Base-by-base conservation (phyloP, 2,113 vertebrate species). In the Physeter macrocephalus region DNA sequence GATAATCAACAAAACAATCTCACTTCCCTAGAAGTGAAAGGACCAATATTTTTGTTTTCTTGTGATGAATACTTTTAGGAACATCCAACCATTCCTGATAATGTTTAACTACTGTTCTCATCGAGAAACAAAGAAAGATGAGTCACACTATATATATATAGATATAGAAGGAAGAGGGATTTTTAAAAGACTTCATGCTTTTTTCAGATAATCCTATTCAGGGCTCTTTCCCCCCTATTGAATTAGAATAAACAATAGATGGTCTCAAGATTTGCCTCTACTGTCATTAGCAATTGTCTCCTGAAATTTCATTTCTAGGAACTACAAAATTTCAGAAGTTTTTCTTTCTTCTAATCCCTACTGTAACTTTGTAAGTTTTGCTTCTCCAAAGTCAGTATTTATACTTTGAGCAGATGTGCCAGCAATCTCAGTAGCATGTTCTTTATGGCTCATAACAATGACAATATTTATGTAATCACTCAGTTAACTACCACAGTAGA, bases 241-340 rank as follows among this genome's bases (percentile, higher is more conserved):
- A 92, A 74, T 88, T 36, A 49, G 15, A 96, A 92, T 94, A 96
- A 89, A 89, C 72, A 85, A 80, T 21, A 75, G 83, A 72, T 94
- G 71, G 15, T 92, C 43, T 93, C 49, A 41, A 84, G 39, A 67
- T 67, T 92, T 93, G 46, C 66, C 69, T 93, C 43, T 61, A 74
- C 5, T 61, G 17, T 82, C 85, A 49, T 87, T 71, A 74, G 5
- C 57, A 85, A 31, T 61, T 43, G 15, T 94, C 41, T 82, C 52
- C 12, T 78, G 52, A 25, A 52, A n/a, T 82, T 91, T 94, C 54
- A 21, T 86, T 95, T 91, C 52, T 83, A 84, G 43, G 66, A 78
- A 21, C 62, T 78, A 75, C 18, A 88, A 83, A 46, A 82, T 89
- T 89, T 59, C n/a, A 85, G 27, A 66, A 31, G 23, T 66, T 52